Conservation (phyloP, 2,888 invertebrate genomes). For the Bimastos eiseni region DNA sequence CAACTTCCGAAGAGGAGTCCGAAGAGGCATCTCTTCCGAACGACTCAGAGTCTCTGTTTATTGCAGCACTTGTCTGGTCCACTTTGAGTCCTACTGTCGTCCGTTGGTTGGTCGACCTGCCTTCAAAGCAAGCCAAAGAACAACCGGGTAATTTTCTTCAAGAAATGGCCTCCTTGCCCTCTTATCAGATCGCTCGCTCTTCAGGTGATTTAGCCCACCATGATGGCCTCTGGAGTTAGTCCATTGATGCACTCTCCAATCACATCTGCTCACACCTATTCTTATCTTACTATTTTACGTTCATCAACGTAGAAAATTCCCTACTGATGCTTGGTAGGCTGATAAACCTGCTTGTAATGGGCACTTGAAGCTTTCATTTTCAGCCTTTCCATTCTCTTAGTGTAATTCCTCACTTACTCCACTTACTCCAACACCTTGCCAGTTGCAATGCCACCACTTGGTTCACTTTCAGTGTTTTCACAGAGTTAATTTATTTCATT, state of each 20-base stretch:
- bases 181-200: too few species aligned
- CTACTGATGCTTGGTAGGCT: background rate
- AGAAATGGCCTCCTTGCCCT: background rate
- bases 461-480: constrained; percentile 2
- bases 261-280: background rate
- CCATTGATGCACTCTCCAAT: background rate
- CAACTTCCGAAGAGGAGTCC: background rate
- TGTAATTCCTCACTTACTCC: background rate
- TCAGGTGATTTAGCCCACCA: too few species aligned
- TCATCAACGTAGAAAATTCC: too few species aligned
- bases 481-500: background rate
- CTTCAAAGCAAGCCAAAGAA: background rate
- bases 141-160: background rate
- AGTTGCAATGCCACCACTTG: background rate
- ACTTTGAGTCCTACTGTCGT: background rate
- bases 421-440: background rate
- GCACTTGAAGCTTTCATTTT: background rate
- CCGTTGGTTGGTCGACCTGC: background rate
- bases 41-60: background rate
- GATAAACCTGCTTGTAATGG: background rate
- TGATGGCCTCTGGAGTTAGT: background rate
- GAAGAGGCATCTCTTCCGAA: background rate
- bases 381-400: background rate
- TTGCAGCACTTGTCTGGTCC: background rate
- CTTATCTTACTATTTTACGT: background rate